Conservation (phyloP, 2,888 invertebrate genomes). For the Megamerina dolium region DNA sequence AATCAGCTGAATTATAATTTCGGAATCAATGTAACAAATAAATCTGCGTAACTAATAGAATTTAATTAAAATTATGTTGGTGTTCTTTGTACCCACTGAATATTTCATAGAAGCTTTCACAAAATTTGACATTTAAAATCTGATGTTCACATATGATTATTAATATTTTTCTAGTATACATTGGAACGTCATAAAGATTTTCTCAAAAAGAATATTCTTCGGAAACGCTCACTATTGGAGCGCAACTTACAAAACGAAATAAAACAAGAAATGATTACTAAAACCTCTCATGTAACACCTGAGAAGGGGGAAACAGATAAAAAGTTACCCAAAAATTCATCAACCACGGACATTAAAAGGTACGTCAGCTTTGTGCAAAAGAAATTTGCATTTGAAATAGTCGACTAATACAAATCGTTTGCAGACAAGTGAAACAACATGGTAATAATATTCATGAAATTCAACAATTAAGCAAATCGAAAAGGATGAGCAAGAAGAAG, state of each 20-base stretch:
- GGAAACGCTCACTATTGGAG: constrained; percentile 81
- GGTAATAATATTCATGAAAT: constrained; percentile 12
- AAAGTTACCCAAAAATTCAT: constrained; percentile 17
- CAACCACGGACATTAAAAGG: constrained; percentile 17
- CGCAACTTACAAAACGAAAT: constrained; percentile 86
- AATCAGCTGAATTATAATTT: too few relatives aligned
- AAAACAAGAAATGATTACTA: constrained; percentile 71
- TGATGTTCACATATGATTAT: too few relatives aligned
- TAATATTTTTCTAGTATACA: constrained; percentile 18
- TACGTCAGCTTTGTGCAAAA: too few relatives aligned
- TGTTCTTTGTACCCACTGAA: too few relatives aligned
- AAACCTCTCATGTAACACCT: constrained; percentile 39
- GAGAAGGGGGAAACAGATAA: constrained; percentile 7
- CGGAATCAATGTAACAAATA: too few relatives aligned
- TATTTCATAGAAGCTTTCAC: too few relatives aligned
- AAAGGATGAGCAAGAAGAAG: constrained; percentile 52
- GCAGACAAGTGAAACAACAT: constrained; percentile 17
- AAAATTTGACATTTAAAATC: too few relatives aligned
- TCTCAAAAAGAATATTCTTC: constrained; percentile 87
- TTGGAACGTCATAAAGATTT: constrained; percentile 80
- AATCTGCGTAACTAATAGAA: too few relatives aligned
- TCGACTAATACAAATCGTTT: not conserved
- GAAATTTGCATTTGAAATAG: not conserved
- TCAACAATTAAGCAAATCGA: too few relatives aligned
- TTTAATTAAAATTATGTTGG: too few relatives aligned